Evolutionary conservation across 2,888 invertebrate species (phyloP).

Genomic region (Nudaria mundana): DNA sequence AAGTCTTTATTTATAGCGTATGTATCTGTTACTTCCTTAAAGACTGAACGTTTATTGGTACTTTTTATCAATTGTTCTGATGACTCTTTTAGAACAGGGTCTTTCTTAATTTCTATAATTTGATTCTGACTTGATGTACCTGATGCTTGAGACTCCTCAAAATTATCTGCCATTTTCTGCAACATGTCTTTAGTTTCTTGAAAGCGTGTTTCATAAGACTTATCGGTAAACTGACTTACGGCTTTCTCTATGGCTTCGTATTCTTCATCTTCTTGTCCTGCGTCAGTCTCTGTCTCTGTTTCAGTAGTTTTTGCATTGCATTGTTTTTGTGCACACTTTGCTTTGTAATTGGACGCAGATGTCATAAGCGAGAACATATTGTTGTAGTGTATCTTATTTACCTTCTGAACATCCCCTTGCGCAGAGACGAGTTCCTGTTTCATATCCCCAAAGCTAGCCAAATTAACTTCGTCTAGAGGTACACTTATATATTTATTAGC

Average conservation of each 20-base stretch:
- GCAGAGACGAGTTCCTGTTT: conserved; percentile 53
- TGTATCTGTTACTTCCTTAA: conserved; percentile 55
- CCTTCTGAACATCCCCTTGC: conserved; percentile 44
- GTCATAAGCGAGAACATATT: conserved; percentile 61
- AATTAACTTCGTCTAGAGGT: conserved; percentile 58
- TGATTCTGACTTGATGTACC: conserved; percentile 11
- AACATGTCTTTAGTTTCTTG: conserved; percentile 72
- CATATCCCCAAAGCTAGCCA: conserved; percentile 50
- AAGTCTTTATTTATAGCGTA: conserved; percentile 62
- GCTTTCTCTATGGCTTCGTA: conserved; percentile 64
- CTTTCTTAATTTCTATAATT: conserved; percentile 30
- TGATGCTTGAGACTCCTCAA: conserved; percentile 43
- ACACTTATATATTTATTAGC: conserved; percentile 41
- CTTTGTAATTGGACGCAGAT: conserved; percentile 46
- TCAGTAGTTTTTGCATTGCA: conserved; percentile 19
- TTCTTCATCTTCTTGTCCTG: conserved; percentile 49
- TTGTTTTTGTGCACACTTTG: conserved; percentile 24
- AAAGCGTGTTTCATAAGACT: conserved; percentile 67
- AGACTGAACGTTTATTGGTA: conserved; percentile 40
- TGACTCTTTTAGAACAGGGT: conserved; percentile 56
- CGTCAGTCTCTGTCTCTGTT: conserved; percentile 21
- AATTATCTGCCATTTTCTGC: conserved; percentile 56
- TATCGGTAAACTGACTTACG: conserved; percentile 63
- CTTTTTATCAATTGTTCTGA: conserved; percentile 53
- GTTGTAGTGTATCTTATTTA: conserved; percentile 58